Percentiles rank a stretch among this genome's conserved stretches.
Evolutionary conservation across 2,888 invertebrate species (phyloP).

Genomic region (Microplitis manilae): DNA sequence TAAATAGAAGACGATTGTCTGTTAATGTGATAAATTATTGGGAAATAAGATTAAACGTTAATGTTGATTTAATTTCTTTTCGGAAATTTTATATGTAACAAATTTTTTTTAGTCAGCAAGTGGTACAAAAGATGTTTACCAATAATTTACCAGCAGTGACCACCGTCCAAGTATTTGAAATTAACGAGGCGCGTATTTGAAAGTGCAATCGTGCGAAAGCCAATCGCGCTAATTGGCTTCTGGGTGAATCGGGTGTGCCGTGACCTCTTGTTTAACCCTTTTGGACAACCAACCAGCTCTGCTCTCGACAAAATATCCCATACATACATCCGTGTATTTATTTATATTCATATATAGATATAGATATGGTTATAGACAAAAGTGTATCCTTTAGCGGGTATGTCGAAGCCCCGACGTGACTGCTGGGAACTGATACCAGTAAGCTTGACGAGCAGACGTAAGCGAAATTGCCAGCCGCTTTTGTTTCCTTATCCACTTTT

Average conservation of each 20-base stretch:
- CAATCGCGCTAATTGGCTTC: constrained; percentile 57
- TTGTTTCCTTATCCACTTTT: constrained; percentile 2
- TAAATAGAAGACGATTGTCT: not conserved
- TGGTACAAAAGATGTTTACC: constrained; percentile 10
- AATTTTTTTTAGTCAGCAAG: constrained; percentile 1
- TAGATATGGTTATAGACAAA: not conserved
- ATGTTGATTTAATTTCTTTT: not conserved
- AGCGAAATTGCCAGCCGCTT: constrained; percentile 14
- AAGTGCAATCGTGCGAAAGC: constrained; percentile 54
- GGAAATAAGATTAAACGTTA: not conserved
- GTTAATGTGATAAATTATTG: not conserved
- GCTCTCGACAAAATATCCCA: constrained; percentile 5
- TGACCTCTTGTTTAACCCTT: constrained; percentile 37
- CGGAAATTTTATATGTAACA: not conserved
- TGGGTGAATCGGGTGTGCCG: constrained; percentile 49
- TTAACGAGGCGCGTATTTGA: constrained; percentile 48
- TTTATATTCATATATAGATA: not conserved
- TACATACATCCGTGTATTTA: constrained; percentile 13
- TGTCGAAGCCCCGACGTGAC: constrained; percentile 26
- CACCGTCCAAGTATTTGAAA: constrained; percentile 19
- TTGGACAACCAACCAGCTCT: constrained; percentile 30
- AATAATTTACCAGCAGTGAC: constrained; percentile 16
- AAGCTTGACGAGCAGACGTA: constrained; percentile 22
- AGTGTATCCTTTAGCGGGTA: not conserved
- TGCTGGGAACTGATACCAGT: constrained; percentile 25